Conservation (phyloP, 2,797 vertebrate species). For the Protonibea diacanthus region DNA sequence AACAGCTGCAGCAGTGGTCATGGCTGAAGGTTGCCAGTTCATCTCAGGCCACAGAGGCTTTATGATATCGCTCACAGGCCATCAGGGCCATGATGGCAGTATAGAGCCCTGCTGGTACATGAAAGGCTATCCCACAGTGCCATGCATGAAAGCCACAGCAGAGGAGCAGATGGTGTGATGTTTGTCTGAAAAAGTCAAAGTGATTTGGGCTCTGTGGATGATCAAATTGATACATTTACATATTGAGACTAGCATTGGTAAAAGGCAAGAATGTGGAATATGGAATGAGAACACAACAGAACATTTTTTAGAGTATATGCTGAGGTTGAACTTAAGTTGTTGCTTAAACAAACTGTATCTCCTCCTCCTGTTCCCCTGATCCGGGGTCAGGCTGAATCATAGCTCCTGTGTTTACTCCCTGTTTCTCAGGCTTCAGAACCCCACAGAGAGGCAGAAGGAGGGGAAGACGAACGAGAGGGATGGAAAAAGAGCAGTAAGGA, state of each 20-base stretch:
- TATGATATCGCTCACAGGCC: conserved; percentile 52
- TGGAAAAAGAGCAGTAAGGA: conserved; percentile 53
- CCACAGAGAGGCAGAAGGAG: conserved; percentile 53
- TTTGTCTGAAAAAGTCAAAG: conserved; percentile 51
- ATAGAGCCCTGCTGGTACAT: conserved; percentile 50
- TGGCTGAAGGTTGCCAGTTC: conserved; percentile 58
- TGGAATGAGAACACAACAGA: conserved; percentile 29
- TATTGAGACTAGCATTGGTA: conserved; percentile 12
- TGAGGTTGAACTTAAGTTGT: conserved; percentile 32
- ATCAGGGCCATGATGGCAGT: conserved; percentile 47
- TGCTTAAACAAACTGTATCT: conserved; percentile 44
- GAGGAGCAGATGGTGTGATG: conserved; percentile 66
- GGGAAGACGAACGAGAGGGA: conserved; percentile 37
- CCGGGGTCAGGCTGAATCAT: conserved; percentile 65
- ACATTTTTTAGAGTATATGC: conserved; percentile 27
- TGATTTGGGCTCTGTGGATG: conserved; percentile 34
- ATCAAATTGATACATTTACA: conserved; percentile 54
- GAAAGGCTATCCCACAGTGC: conserved; percentile 62
- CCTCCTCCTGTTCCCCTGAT: conserved; percentile 41
- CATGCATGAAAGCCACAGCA: conserved; percentile 70
- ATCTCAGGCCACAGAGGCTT: conserved; percentile 68
- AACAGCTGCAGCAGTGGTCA: conserved; percentile 61
- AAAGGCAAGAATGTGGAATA: conserved; percentile 15
- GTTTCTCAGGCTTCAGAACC: conserved; percentile 72
- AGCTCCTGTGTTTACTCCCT: conserved; percentile 73